Evolutionary conservation across 2,797 vertebrate species (phyloP), one percentile per base, ranked within the genome.

Genomic region (Rhynchotus rufescens): DNA sequence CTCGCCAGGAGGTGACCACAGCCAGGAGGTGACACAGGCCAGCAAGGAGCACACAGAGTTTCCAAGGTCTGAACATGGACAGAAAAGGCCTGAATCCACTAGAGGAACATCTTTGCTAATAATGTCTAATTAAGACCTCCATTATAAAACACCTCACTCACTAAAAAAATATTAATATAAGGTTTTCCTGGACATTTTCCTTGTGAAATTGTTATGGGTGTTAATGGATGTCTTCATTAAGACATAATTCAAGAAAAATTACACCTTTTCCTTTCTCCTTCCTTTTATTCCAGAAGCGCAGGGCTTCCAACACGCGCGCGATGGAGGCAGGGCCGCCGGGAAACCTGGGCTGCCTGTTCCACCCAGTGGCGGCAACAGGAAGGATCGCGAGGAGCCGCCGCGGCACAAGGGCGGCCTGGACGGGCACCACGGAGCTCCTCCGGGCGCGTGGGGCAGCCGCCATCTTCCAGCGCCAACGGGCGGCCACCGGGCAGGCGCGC

Each of bases 201-300:
- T 92, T 84, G 78, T 84, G 30, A 96, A 96, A 97, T 95, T 95
- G 92, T 96, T 82, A 91, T 2, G 0, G 94, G 82, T 94, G 90
- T 92, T 97, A 96, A 96, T 96, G 91, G 93, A 91, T 87, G 40
- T 94, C 91, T 96, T 97, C 95, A 96, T 95, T 95, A 96, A 93
- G 84, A 84, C 7, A 68, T 57, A 77, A 94, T 93, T 96, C 85
- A 89, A 95, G 85, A 90, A 96, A 95, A 89, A 92, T 61, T 88
- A 51, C 23, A 25, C 23, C 23, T 62, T 78, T 40, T 49, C 66
- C 52, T 56, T 30, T 28, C 61, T 76, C 30, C 34, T 34, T 44
- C 17, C 44, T 44, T 54, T 38, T 38, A 40, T 38, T 40, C 30
- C 36, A 3, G 15, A 80, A 61, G 14, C 30, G 3, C 36, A 1